These are phyloP conservation scores for Eretmocerus hayati DNA, from an alignment of 2,888 invertebrate species.

Conservation along the genomic window DNA sequence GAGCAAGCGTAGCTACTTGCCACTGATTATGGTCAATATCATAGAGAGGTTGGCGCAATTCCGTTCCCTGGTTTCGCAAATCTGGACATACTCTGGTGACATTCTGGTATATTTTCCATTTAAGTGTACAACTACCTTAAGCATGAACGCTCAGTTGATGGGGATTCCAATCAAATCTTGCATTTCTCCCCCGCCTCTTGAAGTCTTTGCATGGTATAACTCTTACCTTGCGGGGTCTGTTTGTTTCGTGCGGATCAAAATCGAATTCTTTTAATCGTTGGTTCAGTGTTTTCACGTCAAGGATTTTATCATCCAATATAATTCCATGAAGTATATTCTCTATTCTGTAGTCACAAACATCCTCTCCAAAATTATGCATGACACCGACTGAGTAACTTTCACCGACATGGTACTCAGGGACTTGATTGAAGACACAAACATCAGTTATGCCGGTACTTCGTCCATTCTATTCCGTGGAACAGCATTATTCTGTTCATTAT, in stretches of 20 bases:
- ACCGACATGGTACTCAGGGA: slow-evolving; percentile 15
- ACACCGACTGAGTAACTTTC: slow-evolving; percentile 17
- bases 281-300: slow-evolving; percentile 12
- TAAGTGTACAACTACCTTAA: too few species aligned
- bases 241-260: slow-evolving; percentile 5
- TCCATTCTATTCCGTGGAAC: neutral
- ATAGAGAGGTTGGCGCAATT: too few species aligned
- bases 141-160: slow-evolving; percentile 12
- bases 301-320: slow-evolving; percentile 7
- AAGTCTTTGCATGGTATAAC: neutral
- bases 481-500: neutral
- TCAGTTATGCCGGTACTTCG: slow-evolving; percentile 18
- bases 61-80: too few species aligned
- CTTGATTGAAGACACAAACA: slow-evolving; percentile 13
- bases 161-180: slow-evolving; percentile 13
- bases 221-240: slow-evolving; percentile 12
- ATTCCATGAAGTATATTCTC: slow-evolving; percentile 1
- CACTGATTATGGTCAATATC: too few species aligned
- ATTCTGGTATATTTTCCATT: too few species aligned
- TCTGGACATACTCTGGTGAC: too few species aligned
- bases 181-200: neutral
- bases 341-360: slow-evolving; percentile 3
- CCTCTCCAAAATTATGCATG: slow-evolving; percentile 16
- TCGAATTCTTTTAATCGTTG: slow-evolving; percentile 4
- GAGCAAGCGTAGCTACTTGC: too few species aligned